Percentiles rank a stretch among this genome's conserved stretches.
Conservation (phyloP, 2,113 vertebrate species). For the Euleptes europaea region DNA sequence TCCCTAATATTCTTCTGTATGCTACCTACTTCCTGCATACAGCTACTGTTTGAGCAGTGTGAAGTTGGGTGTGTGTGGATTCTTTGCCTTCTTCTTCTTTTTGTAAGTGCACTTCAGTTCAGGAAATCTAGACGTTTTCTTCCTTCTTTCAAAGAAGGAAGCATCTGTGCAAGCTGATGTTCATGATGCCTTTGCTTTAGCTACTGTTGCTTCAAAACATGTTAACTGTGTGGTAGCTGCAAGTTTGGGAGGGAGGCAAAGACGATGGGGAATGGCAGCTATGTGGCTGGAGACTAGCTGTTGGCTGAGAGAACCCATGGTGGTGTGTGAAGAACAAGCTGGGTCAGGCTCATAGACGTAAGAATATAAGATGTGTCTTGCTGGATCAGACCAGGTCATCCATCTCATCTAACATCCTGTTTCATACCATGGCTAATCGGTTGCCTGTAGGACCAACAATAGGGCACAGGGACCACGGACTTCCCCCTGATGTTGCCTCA, state of each 20-base stretch:
- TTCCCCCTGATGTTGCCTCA: too few relatives aligned
- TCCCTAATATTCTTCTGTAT: fast-evolving
- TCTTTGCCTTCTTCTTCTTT: not conserved
- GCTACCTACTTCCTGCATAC: fast-evolving
- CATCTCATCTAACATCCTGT: too few relatives aligned
- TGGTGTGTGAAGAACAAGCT: too few relatives aligned
- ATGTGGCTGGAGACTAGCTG: constrained; percentile 11
- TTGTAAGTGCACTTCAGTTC: not conserved
- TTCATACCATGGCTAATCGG: too few relatives aligned
- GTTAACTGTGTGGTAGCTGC: not conserved
- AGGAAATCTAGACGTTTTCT: not conserved
- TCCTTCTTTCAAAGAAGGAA: constrained; percentile 14
- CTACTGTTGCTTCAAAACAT: constrained; percentile 48
- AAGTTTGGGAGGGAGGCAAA: constrained; percentile 27
- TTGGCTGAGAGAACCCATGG: not conserved
- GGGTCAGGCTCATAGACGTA: too few relatives aligned
- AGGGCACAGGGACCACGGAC: too few relatives aligned
- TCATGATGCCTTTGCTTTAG: constrained; percentile 30
- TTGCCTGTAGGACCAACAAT: too few relatives aligned
- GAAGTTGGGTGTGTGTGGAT: not conserved
- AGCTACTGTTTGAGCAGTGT: fast-evolving
- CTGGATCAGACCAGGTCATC: too few relatives aligned
- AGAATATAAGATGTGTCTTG: too few relatives aligned
- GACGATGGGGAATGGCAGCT: constrained; percentile 31
- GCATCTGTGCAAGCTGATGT: not conserved